These are phyloP conservation scores for Drosophila rellima DNA, from an alignment of 2,888 invertebrate genomes.

Conservation along the genomic window DNA sequence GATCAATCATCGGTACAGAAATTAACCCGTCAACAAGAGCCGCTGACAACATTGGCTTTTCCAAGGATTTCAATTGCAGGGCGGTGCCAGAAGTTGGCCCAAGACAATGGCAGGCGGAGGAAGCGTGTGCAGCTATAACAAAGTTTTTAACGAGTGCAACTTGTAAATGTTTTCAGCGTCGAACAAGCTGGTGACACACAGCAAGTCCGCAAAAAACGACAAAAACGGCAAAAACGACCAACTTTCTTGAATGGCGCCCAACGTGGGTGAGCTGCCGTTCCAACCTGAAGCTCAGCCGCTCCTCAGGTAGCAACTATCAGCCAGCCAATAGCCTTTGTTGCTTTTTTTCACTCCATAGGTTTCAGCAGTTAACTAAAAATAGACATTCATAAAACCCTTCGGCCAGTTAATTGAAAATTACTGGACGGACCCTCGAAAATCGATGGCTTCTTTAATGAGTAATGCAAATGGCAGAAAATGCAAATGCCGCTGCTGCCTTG, in stretches of 20 bases:
- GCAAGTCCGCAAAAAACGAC: background rate
- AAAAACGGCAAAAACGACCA: background rate
- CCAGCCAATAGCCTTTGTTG: slow-evolving; percentile 2
- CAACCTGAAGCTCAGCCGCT: too few relatives aligned
- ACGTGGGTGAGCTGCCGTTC: slow-evolving; percentile 7
- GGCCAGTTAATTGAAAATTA: slow-evolving; percentile 5
- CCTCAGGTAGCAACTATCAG: slow-evolving; percentile 19
- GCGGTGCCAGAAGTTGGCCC: background rate
- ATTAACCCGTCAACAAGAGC: slow-evolving; percentile 4
- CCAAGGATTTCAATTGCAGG: background rate
- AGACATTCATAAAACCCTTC: background rate
- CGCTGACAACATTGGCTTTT: background rate
- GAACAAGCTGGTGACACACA: slow-evolving; percentile 29
- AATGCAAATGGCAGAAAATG: slow-evolving; percentile 37
- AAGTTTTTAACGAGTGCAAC: slow-evolving; percentile 42
- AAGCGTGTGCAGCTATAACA: slow-evolving; percentile 15
- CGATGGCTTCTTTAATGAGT: slow-evolving; percentile 39
- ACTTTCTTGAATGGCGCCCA: slow-evolving; percentile 15
- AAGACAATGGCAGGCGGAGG: background rate
- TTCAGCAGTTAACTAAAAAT: slow-evolving; percentile 26
- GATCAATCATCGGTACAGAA: slow-evolving; percentile 11
- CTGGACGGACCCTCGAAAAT: slow-evolving; percentile 11
- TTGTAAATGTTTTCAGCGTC: slow-evolving; percentile 31
- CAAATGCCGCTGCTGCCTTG: slow-evolving; percentile 31
- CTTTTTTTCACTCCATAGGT: background rate